phyloP scores from a whole-genome alignment of 2,888 invertebrate species.

The Ecdyonurus torrentis region DNA sequence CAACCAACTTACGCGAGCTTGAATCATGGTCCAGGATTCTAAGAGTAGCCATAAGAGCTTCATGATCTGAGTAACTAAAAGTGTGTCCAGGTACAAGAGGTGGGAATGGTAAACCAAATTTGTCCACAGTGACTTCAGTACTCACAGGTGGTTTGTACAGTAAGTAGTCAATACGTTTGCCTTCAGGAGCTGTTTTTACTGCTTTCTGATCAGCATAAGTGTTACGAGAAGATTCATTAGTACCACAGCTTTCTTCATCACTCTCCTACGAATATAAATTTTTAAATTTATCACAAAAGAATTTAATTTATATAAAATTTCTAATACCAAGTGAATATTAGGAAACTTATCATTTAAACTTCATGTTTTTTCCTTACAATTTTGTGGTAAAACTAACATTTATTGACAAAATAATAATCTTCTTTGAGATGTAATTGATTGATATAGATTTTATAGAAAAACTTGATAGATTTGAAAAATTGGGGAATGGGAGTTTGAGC shows the following conservation, averaged over 20 bases:
- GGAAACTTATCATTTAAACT: neutral
- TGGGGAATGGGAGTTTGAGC: no score
- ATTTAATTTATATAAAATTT: neutral
- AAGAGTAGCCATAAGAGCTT: constrained; percentile 47
- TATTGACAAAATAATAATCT: no score
- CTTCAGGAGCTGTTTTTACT: constrained; percentile 40
- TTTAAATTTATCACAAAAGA: neutral
- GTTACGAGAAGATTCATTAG: constrained; percentile 65
- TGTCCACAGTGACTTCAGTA: constrained; percentile 27
- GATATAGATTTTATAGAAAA: no score
- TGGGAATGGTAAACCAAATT: constrained; percentile 53
- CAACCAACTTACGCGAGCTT: neutral
- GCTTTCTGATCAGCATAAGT: constrained; percentile 50
- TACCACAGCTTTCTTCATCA: constrained; percentile 34
- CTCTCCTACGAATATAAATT: constrained; percentile 2
- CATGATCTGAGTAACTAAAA: constrained; percentile 82
- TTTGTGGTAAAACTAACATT: no score
- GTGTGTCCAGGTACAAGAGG: constrained; percentile 48
- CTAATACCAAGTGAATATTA: neutral
- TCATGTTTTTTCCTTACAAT: no score
- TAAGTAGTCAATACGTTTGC: constrained; percentile 88
- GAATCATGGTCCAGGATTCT: no score
- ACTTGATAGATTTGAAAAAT: no score
- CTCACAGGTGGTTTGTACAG: constrained; percentile 36
- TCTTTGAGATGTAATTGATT: no score